Conservation (phyloP, 2,113 vertebrate genomes). For the Bufo gargarizans region DNA sequence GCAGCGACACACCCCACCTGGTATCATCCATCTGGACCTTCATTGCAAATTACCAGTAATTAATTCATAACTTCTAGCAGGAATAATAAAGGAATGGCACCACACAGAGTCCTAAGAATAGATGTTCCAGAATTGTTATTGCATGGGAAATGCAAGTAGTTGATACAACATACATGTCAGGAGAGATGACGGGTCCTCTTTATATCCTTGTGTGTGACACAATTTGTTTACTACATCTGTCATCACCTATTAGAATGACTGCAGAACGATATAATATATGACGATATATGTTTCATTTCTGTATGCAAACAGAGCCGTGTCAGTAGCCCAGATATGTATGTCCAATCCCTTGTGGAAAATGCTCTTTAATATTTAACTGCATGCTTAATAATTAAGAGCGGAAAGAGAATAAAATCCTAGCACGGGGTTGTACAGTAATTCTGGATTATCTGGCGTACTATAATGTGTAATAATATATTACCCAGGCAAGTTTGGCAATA, state of each 20-base stretch:
- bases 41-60: no score
- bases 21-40: no score
- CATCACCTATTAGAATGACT: neutral
- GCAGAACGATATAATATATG: neutral
- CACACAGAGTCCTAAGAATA: no score
- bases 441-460: neutral
- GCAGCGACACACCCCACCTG: no score
- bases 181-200: no score
- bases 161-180: no score
- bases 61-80: no score
- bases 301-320: neutral
- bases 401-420: constrained; percentile 13
- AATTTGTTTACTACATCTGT: neutral
- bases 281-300: neutral
- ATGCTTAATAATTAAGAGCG: constrained; percentile 29
- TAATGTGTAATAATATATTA: constrained; percentile 21
- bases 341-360: neutral
- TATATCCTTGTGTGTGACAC: neutral
- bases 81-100: no score
- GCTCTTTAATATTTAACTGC: neutral
- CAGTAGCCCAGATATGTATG: neutral
- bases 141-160: no score
- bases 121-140: no score
- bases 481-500: constrained; percentile 18
- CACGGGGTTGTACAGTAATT: neutral